Evolutionary conservation across 2,113 vertebrate species (phyloP).

Genomic region (Varanus komodoensis): DNA sequence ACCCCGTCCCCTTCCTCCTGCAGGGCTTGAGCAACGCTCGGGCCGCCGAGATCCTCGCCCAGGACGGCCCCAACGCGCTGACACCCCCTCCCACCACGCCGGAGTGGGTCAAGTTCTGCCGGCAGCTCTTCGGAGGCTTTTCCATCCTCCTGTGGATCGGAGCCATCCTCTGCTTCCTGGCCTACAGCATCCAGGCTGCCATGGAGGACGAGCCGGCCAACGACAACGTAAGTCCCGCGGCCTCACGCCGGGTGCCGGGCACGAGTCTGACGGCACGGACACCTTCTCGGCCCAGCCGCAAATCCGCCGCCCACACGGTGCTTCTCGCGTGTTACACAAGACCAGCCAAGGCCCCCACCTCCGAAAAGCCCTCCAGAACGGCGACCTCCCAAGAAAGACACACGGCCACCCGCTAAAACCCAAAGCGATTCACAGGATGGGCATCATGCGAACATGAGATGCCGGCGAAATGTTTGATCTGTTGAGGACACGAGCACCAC

Average conservation of each 20-base stretch:
- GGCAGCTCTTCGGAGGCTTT: slow-evolving; percentile 94
- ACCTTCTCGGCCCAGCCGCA: too few species aligned
- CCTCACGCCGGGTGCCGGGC: background rate
- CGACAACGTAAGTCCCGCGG: slow-evolving; percentile 84
- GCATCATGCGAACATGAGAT: too few species aligned
- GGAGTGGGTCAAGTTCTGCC: slow-evolving; percentile 96
- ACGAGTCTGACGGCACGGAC: too few species aligned
- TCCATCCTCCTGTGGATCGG: slow-evolving; percentile 94
- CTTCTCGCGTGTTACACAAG: too few species aligned
- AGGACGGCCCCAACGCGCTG: slow-evolving; percentile 88
- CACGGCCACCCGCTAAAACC: too few species aligned
- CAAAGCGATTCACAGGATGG: too few species aligned
- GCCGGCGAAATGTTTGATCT: too few species aligned
- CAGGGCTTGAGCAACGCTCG: slow-evolving; percentile 86
- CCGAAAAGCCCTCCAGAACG: too few species aligned
- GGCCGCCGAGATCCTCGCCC: slow-evolving; percentile 83
- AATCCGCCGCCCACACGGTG: too few species aligned
- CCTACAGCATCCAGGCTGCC: slow-evolving; percentile 89
- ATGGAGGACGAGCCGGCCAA: slow-evolving; percentile 88
- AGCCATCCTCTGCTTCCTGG: slow-evolving; percentile 91
- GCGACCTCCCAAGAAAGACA: too few species aligned
- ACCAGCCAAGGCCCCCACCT: too few species aligned
- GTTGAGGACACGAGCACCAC: background rate
- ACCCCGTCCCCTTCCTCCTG: fast-evolving
- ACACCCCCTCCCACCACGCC: slow-evolving; percentile 91